Conservation (phyloP, 2,888 invertebrate species). For the Xestia rhomboidea region DNA sequence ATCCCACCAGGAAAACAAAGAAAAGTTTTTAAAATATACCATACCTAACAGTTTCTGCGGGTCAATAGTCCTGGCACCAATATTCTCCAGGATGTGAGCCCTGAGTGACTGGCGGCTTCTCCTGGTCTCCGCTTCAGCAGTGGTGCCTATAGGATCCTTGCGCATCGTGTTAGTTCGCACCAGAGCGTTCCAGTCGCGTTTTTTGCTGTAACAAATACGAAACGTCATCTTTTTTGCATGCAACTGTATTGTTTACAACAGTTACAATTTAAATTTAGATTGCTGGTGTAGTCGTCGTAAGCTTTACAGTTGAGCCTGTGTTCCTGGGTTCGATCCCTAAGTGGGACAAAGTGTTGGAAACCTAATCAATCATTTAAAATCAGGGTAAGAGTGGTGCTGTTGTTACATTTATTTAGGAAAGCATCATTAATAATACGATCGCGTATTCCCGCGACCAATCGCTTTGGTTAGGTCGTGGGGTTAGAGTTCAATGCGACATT, state of each 20-base stretch:
- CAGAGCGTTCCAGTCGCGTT: conserved; percentile 96
- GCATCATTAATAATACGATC: not conserved
- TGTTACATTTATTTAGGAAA: too few relatives aligned
- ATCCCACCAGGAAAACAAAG: not conserved
- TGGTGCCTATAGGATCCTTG: conserved; percentile 95
- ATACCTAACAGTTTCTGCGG: conserved; percentile 93
- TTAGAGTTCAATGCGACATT: not conserved
- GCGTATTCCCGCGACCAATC: accelerated
- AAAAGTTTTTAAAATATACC: conserved; percentile 28
- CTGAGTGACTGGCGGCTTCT: conserved; percentile 93
- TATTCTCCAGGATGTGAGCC: conserved; percentile 92
- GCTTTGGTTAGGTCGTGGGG: not conserved
- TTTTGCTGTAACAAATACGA: conserved; percentile 81
- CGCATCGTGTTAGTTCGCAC: conserved; percentile 93
- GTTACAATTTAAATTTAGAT: too few relatives aligned
- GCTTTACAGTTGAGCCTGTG: too few relatives aligned
- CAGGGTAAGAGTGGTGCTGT: too few relatives aligned
- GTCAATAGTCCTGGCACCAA: conserved; percentile 92
- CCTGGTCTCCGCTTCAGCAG: conserved; percentile 92
- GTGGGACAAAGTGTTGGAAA: too few relatives aligned
- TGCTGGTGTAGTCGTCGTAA: too few relatives aligned
- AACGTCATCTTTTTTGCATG: not conserved
- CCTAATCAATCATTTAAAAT: too few relatives aligned
- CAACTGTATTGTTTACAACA: not conserved
- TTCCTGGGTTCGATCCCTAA: too few relatives aligned